Base-by-base conservation (phyloP, 2,888 invertebrate species). In the Erebia aethiops region DNA sequence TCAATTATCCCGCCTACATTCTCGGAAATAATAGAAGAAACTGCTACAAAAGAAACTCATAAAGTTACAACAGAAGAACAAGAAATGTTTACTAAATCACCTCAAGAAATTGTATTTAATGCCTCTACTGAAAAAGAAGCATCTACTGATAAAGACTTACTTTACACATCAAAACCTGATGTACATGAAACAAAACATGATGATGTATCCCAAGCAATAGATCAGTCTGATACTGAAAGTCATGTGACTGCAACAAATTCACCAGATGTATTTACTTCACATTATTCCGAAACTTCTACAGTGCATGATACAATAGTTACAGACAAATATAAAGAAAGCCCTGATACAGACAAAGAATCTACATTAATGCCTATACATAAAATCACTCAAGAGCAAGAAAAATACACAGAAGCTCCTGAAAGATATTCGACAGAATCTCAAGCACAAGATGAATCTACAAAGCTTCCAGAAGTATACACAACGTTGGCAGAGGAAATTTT, bases 371-470 rank as follows among this genome's bases (percentile, higher is more conserved):
- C 43, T 43, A 67, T 49, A 46, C 46, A 56, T 61, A 65, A 54
- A 2, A 66, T 26, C 5, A 64, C 74, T 9, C 70, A 74, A 14
- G 74, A 67, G 49, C 58, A 69, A 62, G 71, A 71, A 8, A 64
- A 54, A 18, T 14, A 46, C 35, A 46, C 56, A 8, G 58, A 70
- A 61, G 10, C 14, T 54, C 16, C 67, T 21, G n/a, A 21, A 67
- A 18, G 35, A n/a, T 9, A 65, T 43, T 43, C 52, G 9, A 57
- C 69, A 43, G 18, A 18, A 54, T 26, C 18, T 2, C 62, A 49
- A 26, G 14, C 13, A n/a, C 14, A 63, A 63, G 49, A n/a, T 26
- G 14, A 26, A 63, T n/a, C 26, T 63, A 64, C 52, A 35, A 64
- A 41, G 41, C 56, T 46, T 41, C 57, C 57, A 46, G 66, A 66